phyloP scores from a whole-genome alignment of 1,140 invertebrate species.

The Drosophila funebris region DNA sequence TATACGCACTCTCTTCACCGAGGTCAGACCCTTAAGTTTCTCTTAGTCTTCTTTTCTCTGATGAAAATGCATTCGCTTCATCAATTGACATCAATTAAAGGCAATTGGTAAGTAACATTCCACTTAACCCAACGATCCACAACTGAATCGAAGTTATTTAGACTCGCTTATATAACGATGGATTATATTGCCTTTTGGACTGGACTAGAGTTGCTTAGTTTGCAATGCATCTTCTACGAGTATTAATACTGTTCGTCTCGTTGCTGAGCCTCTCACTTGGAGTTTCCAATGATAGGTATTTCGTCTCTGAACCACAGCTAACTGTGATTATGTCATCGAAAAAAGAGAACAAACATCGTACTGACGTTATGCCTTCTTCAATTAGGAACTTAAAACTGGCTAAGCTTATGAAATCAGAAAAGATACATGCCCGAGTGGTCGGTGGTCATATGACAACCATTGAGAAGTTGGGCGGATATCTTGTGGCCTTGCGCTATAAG shows the following conservation, averaged over 20 bases:
- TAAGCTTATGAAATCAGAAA: background rate
- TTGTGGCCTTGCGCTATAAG: slow-evolving; percentile 43
- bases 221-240: background rate
- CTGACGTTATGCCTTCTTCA: background rate
- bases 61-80: slow-evolving; percentile 39
- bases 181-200: background rate
- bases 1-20: slow-evolving; percentile 56
- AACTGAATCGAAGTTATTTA: slow-evolving; percentile 22
- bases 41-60: slow-evolving; percentile 36
- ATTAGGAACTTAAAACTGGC: background rate
- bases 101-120: slow-evolving; percentile 30
- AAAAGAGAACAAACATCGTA: too few relatives aligned
- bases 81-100: slow-evolving; percentile 62
- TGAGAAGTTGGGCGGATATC: slow-evolving; percentile 50
- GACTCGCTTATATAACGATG: background rate
- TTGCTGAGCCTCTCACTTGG: background rate
- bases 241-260: background rate
- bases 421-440: slow-evolving; percentile 37
- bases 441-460: slow-evolving; percentile 55
- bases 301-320: too few relatives aligned
- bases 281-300: too few relatives aligned
- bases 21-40: slow-evolving; percentile 67
- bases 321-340: too few relatives aligned
- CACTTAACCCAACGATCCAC: slow-evolving; percentile 1
- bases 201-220: background rate